Evolutionary conservation across 2,888 invertebrate genomes (phyloP).

Genomic region (Unio delphinus): DNA sequence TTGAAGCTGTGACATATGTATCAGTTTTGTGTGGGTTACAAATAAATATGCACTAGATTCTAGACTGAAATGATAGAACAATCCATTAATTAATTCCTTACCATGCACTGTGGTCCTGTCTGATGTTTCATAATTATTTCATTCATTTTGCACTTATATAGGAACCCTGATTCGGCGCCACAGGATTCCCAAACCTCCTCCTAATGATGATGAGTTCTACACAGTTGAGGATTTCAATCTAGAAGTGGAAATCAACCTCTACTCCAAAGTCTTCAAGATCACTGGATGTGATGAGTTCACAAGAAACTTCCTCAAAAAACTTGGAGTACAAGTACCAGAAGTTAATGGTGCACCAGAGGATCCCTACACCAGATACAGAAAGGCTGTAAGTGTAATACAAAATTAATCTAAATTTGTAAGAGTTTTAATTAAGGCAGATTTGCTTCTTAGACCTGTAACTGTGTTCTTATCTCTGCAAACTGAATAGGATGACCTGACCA

Average conservation of each 20-base stretch:
- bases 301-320: slow-evolving; percentile 84
- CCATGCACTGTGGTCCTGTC: no score
- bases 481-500: no score
- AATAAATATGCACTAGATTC: no score
- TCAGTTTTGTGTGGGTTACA: no score
- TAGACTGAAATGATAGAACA: no score
- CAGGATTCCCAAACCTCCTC: slow-evolving; percentile 81
- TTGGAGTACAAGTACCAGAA: slow-evolving; percentile 82
- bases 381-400: slow-evolving; percentile 51
- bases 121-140: no score
- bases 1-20: no score
- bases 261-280: slow-evolving; percentile 86
- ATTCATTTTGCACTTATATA: slow-evolving; percentile 61
- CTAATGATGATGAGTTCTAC: slow-evolving; percentile 83
- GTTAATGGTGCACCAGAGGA: slow-evolving; percentile 53
- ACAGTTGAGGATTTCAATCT: slow-evolving; percentile 91
- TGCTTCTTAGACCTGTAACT: no score
- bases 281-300: slow-evolving; percentile 91
- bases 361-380: slow-evolving; percentile 65
- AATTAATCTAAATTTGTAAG: not conserved
- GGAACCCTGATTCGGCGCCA: slow-evolving; percentile 87
- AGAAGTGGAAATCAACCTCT: slow-evolving; percentile 83
- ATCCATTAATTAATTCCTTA: no score
- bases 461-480: no score
- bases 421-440: not conserved